Percentiles rank a stretch among this genome's conserved stretches.
Conservation (phyloP, 23 tunicate genomes). For the Ascidia mentula region DNA sequence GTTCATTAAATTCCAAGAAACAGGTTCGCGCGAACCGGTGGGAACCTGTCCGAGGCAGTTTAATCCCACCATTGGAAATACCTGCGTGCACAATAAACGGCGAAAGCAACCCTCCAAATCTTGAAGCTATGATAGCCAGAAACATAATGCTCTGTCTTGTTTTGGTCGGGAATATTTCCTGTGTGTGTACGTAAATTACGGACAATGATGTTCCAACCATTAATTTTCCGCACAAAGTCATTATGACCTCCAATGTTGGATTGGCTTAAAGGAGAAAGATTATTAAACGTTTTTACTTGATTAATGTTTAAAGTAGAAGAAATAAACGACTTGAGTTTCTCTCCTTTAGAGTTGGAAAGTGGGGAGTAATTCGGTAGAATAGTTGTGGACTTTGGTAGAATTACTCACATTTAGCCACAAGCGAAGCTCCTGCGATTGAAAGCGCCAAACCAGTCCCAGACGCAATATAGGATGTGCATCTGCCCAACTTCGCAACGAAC, state of each 20-base stretch:
- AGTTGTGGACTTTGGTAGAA: too few relatives aligned
- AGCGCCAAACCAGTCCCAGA: background rate
- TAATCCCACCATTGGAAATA: too few relatives aligned
- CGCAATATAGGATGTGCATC: background rate
- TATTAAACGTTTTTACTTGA: too few relatives aligned
- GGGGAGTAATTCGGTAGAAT: too few relatives aligned
- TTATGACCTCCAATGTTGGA: background rate
- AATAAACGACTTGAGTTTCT: too few relatives aligned
- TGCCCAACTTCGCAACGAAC: background rate
- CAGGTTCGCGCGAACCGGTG: too few relatives aligned
- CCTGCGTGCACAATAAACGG: background rate
- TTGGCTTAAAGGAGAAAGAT: too few relatives aligned
- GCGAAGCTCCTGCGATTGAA: background rate
- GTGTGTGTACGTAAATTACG: background rate
- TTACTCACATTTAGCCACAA: background rate
- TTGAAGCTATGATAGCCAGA: background rate
- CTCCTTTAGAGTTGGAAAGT: too few relatives aligned
- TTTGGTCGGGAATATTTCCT: background rate
- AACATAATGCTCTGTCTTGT: background rate
- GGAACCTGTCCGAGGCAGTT: too few relatives aligned
- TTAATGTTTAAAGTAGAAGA: too few relatives aligned
- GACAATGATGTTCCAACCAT: background rate
- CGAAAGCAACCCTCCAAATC: background rate
- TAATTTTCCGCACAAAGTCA: background rate
- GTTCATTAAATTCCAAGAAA: too few relatives aligned